Percentiles rank a stretch among this genome's conserved stretches.
Conservation (phyloP, 2,797 vertebrate species). For the Cirrhinus molitorella region DNA sequence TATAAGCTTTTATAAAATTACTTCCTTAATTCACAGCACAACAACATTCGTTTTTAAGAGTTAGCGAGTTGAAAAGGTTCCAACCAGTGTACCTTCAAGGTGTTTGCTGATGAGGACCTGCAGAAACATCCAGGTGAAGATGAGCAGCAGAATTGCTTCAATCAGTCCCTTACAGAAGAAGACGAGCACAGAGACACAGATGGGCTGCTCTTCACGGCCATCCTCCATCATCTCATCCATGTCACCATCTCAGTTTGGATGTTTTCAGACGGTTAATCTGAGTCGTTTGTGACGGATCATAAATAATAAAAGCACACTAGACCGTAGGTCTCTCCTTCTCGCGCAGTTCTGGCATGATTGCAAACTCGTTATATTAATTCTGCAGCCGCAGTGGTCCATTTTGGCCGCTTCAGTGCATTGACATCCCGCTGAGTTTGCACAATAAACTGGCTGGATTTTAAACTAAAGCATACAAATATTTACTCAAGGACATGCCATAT, state of each 20-base stretch:
- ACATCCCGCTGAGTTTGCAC: not conserved
- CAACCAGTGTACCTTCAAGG: not conserved
- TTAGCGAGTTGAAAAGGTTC: not conserved
- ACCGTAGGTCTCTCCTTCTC: not conserved
- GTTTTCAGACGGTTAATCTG: no score
- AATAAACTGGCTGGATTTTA: no score
- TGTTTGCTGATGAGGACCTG: no score
- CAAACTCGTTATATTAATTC: not conserved
- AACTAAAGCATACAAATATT: no score
- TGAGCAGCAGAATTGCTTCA: no score
- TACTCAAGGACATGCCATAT: no score
- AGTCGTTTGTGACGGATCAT: not conserved
- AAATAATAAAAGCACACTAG: not conserved
- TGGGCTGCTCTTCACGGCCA: no score
- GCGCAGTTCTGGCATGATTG: not conserved
- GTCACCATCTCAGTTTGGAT: no score
- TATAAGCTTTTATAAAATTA: not conserved
- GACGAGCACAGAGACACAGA: no score
- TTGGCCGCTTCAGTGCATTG: not conserved
- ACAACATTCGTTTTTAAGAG: not conserved
- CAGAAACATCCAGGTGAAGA: no score
- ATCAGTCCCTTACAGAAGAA: no score
- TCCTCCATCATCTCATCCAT: no score
- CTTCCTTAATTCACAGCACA: not conserved
- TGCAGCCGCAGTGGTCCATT: not conserved